Evolutionary conservation across 2,888 invertebrate genomes (phyloP), one percentile per base, ranked within the genome.

Genomic region (Drosophila limbata): DNA sequence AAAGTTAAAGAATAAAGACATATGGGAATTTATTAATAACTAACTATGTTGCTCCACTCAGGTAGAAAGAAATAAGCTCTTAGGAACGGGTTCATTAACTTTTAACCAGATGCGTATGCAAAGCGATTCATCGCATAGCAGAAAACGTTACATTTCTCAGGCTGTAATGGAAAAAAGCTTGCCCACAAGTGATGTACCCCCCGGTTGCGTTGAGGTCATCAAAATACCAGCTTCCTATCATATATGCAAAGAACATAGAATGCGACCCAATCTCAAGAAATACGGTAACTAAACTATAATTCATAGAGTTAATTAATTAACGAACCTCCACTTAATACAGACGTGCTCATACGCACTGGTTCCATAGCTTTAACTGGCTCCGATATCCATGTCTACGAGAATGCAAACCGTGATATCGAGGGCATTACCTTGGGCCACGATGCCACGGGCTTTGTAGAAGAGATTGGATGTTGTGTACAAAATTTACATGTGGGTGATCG

Each of bases 341-440:
- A 98, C 94, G 98, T 89, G 4, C 76, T 90, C 1, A 66, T 91
- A 45, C 74, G 83, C 13, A 97, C 98, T 95, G 95, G 95, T 88
- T 95, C 96, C 65, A 97, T 98, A 55, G 98, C 98, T 13, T 97
- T 99, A 81, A 98, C 98, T 91, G 98, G 98, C 2, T 96, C 96
- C 0, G 98, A 99, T 92, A 96, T 99, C 11, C 97, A 98, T 92
- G 97, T 98, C 96, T 92, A 80, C 45, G 91, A 92, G 66, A 90
- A 88, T 21, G 90, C 91, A 1, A 84, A 66, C 9, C 67, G 67
- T 9, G 61, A 73, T 17, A 65, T 74, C 3, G 81, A 88, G 5
- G 75, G 67, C 3, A 84, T 91, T 33, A 95, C 98, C 19, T 95
- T 98, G 88, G 98, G 98, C 0, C 98, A 99, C 90, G 99, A 99